Evolutionary conservation across 2,113 vertebrate genomes (phyloP).

Genomic region (Pomatorhinus ruficollis): DNA sequence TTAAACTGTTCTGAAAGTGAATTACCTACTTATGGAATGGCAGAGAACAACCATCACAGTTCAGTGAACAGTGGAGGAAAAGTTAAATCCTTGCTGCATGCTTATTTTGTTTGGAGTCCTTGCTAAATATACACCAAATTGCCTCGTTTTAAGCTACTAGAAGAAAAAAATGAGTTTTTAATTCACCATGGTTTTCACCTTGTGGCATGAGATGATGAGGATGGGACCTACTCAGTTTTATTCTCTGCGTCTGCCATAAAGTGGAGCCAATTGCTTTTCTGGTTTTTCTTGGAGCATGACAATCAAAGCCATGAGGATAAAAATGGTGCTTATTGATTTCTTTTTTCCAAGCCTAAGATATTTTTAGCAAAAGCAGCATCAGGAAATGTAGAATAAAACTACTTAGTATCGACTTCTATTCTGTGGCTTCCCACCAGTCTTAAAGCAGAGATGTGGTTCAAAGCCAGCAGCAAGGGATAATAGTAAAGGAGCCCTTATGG

Average conservation of each 20-base stretch:
- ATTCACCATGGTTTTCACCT: background rate
- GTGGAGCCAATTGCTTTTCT: conserved; percentile 27
- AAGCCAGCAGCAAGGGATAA: background rate
- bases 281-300: background rate
- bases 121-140: background rate
- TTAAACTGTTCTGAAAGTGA: background rate
- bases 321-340: conserved; percentile 39
- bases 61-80: background rate
- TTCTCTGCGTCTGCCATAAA: background rate
- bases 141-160: background rate
- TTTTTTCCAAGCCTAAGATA: background rate
- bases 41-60: background rate
- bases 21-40: background rate
- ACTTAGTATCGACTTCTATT: conserved; percentile 12
- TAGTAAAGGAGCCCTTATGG: background rate
- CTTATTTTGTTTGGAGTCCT: background rate
- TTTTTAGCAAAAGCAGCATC: conserved; percentile 43
- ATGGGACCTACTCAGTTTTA: background rate
- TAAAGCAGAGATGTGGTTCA: conserved; percentile 9
- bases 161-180: background rate
- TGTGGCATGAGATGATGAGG: background rate
- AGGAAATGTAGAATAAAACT: conserved; percentile 40
- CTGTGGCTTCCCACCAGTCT: conserved; percentile 12
- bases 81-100: background rate
- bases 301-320: conserved; percentile 14